Conservation (phyloP, 2,888 invertebrate species). For the Drosophila antonietae region DNA sequence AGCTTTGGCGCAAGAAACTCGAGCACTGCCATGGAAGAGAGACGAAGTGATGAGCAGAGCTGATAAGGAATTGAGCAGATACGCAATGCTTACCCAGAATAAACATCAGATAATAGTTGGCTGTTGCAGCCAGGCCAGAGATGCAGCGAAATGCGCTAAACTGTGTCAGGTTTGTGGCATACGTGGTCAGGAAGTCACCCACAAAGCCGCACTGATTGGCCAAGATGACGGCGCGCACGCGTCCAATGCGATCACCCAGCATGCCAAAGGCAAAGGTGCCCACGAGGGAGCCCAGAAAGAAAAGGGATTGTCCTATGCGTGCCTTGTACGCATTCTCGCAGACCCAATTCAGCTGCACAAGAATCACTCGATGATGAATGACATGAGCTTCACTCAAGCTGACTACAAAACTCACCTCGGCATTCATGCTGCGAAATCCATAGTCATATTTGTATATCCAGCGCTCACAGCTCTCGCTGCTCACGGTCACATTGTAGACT, state of each 20-base stretch:
- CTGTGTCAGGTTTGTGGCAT: conserved; percentile 84
- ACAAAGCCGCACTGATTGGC: conserved; percentile 86
- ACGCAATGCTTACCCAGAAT: conserved; percentile 85
- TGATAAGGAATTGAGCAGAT: conserved; percentile 36
- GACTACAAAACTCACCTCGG: conserved; percentile 85
- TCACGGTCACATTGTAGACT: conserved; percentile 64
- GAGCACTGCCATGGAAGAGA: conserved; percentile 84
- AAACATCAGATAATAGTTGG: conserved; percentile 87
- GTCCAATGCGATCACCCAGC: conserved; percentile 86
- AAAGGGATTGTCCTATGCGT: conserved; percentile 86
- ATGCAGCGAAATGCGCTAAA: conserved; percentile 86
- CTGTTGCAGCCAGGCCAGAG: conserved; percentile 86
- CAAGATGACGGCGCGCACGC: conserved; percentile 86
- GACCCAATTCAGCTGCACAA: conserved; percentile 46
- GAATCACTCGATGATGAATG: too few relatives aligned
- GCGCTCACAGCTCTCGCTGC: conserved; percentile 82
- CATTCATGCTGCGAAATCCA: conserved; percentile 86
- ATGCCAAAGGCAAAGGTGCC: conserved; percentile 86
- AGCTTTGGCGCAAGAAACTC: conserved; percentile 86
- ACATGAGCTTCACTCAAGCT: too few relatives aligned
- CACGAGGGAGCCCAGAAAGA: conserved; percentile 86
- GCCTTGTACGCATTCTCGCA: conserved; percentile 86
- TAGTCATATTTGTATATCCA: conserved; percentile 87
- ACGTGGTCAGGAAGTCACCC: conserved; percentile 86
- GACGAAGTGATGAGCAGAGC: conserved; percentile 4